Percentiles rank a stretch among this genome's conserved stretches.
Conservation (phyloP, 2,888 invertebrate species). For the Miltochrista miniata region DNA sequence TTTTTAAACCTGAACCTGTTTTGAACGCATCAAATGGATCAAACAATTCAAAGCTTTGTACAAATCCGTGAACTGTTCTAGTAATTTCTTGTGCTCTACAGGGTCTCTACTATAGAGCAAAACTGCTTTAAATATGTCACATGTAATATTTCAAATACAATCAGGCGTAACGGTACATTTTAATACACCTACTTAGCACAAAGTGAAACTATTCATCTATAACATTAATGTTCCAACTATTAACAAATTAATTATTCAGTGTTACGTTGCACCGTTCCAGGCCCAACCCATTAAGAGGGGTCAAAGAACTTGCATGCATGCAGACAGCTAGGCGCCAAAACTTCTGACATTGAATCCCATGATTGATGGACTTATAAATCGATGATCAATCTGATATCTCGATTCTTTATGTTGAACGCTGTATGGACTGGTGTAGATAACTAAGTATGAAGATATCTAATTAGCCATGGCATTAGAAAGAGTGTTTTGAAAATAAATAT, state of each 20-base stretch:
- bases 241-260: conserved; percentile 19
- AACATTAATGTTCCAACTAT: conserved; percentile 1
- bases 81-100: too few species aligned
- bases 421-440: conserved; percentile 23
- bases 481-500: too few species aligned
- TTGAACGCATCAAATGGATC: too few species aligned
- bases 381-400: conserved; percentile 37
- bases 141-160: too few species aligned
- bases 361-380: conserved; percentile 66
- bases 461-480: too few species aligned
- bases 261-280: conserved; percentile 13
- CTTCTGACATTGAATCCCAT: conserved; percentile 53
- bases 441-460: too few species aligned
- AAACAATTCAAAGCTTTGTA: too few species aligned
- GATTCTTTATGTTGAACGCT: conserved; percentile 26
- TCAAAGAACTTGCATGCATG: conserved; percentile 58
- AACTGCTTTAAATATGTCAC: too few species aligned
- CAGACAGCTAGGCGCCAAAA: conserved; percentile 72
- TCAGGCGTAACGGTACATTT: neutral
- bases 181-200: conserved; percentile 8
- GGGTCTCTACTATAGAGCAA: too few species aligned
- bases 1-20: too few species aligned
- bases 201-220: neutral
- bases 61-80: too few species aligned
- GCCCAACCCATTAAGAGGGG: conserved; percentile 30